Evolutionary conservation across 2,888 invertebrate species (phyloP).

Genomic region (Synergus umbraculus): DNA sequence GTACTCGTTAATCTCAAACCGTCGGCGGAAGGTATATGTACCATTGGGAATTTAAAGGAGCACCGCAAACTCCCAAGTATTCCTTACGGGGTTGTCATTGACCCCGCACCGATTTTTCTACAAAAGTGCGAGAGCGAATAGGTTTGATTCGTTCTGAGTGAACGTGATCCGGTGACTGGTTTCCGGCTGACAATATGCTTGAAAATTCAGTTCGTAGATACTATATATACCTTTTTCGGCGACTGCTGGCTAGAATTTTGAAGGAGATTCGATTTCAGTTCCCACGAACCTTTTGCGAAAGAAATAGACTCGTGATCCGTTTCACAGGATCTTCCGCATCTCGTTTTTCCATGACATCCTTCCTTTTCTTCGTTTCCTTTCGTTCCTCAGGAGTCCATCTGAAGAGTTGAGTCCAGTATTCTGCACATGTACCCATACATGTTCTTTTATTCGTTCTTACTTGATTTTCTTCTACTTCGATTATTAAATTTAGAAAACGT

Average conservation of each 20-base stretch:
- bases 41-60: slow-evolving; percentile 47
- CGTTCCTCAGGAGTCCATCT: neutral
- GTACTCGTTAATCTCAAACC: slow-evolving; percentile 59
- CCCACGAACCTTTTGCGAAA: slow-evolving; percentile 22
- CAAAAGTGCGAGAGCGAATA: slow-evolving; percentile 20
- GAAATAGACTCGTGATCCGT: slow-evolving; percentile 34
- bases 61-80: slow-evolving; percentile 52
- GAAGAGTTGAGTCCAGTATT: slow-evolving; percentile 17
- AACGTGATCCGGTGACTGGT: slow-evolving; percentile 57
- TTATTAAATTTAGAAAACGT: neutral
- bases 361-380: slow-evolving; percentile 18
- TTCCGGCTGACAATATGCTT: slow-evolving; percentile 54
- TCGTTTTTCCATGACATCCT: slow-evolving; percentile 16
- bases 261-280: slow-evolving; percentile 40
- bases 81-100: slow-evolving; percentile 56
- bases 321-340: slow-evolving; percentile 29
- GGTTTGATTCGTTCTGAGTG: slow-evolving; percentile 44
- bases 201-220: slow-evolving; percentile 48
- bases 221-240: slow-evolving; percentile 42
- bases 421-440: neutral
- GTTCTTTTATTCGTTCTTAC: slow-evolving; percentile 19
- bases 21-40: slow-evolving; percentile 16
- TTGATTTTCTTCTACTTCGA: slow-evolving; percentile 31
- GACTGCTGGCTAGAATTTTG: slow-evolving; percentile 39
- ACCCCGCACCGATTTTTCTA: slow-evolving; percentile 49